Base-by-base conservation (phyloP, 2,113 vertebrate species). In the Nothoprocta pentlandii region DNA sequence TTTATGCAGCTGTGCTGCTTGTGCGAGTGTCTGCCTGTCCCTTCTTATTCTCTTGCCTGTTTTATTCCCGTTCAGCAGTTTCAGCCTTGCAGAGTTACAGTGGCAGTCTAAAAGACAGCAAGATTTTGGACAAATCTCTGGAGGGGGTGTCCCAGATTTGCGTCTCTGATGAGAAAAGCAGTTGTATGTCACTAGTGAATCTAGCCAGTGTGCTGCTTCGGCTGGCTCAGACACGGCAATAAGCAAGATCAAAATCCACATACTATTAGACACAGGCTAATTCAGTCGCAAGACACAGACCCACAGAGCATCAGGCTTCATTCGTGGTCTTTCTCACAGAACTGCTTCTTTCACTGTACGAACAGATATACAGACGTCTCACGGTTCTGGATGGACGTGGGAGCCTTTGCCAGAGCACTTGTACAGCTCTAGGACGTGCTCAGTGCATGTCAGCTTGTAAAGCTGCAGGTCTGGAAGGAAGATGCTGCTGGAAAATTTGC, bases 151-250 rank as follows among this genome's bases (percentile, higher is more conserved):
- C 36, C 41, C 49, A n/a, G 1, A 70, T 73, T 42, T 47, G 14
- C 68, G 42, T 87, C 20, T 16, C 66, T 63, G 63, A 54, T 83
- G 47, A 44, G 28, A 77, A 39, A 73, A 81, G 71, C 47, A 15
- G 6, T 58, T 77, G 12, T 14, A 15, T 46, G 16, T 74, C 44
- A 13, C 51, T 74, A 69, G 30, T 42, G 10, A 74, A 16, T 16
- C 23, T 66, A 28, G 17, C 6, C 67, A 76, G 21, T 5, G 0
- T 11, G 23, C 49, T 83, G 73, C 7, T 21, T 1, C 0, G 2
- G 22, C 20, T 42, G 25, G 30, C 62, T 91, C 28, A 61, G 59
- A 77, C 54, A 16, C 1, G 0, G 36, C 32, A 66, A 28, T 28
- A 86, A 28, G 6, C 3, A 0, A 71, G 36, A 49, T 42, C 26